Evolutionary conservation across 2,113 vertebrate species (phyloP), one percentile per base, ranked within the genome.

Genomic region (Dendrocopos noguchii): DNA sequence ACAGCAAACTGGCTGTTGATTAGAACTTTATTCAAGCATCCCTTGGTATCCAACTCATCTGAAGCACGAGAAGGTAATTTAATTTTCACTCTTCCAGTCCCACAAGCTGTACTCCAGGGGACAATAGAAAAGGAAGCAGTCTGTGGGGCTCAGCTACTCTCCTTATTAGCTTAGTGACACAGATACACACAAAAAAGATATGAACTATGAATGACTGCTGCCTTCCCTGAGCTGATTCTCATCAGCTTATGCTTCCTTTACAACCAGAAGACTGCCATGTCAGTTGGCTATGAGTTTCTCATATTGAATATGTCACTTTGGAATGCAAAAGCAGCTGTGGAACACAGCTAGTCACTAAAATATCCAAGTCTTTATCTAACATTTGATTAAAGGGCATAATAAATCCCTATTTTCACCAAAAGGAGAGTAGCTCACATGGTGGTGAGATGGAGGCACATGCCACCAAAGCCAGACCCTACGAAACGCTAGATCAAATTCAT

Each of bases 1-100:
- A 57, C 28, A 92, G 64, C 88, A 80, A 89, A 53, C 65, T 59
- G 34, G 65, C 39, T 92, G 94, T 87, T 85, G 88, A 89, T 96
- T 93, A 94, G 92, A 92, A 84, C 87, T 95, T 91, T 28, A 92
- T 90, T 84, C 84, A 84, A 77, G 64, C 36, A 17, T 95, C 91
- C 87, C 92, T 56, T 74, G 92, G 84, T 85, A 91, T 88, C 86
- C 89, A 84, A 46, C 67, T 94, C 78, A 91, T 92, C 75, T 87
- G 86, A 92, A 93, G 78, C 89, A 84, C 87, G 78, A 96, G 94
- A 86, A 90, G 64, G 78, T 93, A 94, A 95, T 94, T 93, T 91
- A 88, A 93, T 92, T 96, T 96, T 82, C 78, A 47, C 75, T 92
- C 75, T 89, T 95, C 56, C 53, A 80, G 65, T 92, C 83, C 87